Evolutionary conservation across 1,140 invertebrate genomes (phyloP).

Genomic region (Ruditapes philippinarum): DNA sequence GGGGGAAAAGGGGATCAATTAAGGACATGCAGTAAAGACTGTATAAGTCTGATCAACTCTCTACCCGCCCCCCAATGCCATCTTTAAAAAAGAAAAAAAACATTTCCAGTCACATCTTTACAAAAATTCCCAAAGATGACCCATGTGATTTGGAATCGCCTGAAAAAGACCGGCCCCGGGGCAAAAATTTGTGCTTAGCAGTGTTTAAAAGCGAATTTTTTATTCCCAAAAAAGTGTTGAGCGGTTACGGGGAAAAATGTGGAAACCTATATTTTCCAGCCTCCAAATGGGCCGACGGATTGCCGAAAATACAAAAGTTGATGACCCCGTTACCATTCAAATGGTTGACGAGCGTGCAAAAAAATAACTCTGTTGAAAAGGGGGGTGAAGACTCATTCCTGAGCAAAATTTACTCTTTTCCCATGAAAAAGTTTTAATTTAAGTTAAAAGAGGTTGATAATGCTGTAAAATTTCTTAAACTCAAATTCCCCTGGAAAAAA

Average conservation of each 20-base stretch:
- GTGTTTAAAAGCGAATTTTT: constrained; percentile 20
- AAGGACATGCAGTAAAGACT: no score
- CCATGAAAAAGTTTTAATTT: constrained; percentile 24
- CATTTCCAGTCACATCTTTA: no score
- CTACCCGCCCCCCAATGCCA: no score
- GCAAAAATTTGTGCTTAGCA: no score
- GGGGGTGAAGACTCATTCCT: background rate
- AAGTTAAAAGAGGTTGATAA: constrained; percentile 57
- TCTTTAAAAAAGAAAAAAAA: no score
- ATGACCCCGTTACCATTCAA: constrained; percentile 32
- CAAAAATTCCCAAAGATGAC: no score
- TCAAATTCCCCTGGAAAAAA: background rate
- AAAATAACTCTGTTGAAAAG: background rate
- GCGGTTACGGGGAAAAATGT: constrained; percentile 56
- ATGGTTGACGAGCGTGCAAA: background rate
- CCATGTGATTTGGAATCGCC: no score
- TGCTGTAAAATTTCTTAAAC: constrained; percentile 63
- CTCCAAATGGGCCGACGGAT: background rate
- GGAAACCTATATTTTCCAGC: constrained; percentile 51
- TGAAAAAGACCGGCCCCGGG: no score
- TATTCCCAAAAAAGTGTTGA: constrained; percentile 19
- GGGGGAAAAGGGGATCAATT: no score
- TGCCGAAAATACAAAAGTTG: constrained; percentile 33
- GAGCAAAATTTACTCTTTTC: constrained; percentile 20
- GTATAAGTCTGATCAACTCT: no score